These are phyloP conservation scores for Acleris sparsana DNA, from an alignment of 2,888 invertebrate genomes.

Conservation along the genomic window DNA sequence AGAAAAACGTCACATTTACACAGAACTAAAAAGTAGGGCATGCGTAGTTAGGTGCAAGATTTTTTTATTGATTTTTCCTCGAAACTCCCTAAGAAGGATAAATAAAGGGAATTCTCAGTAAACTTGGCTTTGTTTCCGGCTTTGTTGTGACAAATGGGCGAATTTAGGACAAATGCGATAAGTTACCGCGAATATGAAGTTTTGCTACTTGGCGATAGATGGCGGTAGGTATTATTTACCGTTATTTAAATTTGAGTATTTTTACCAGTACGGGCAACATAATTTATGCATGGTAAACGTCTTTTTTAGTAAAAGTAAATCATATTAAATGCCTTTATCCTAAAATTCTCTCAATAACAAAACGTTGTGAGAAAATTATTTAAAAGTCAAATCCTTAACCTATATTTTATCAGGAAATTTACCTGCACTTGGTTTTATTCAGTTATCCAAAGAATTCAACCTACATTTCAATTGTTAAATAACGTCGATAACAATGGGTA, in stretches of 20 bases:
- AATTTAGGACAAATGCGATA: constrained; percentile 64
- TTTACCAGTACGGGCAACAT: not conserved
- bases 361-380: too few relatives aligned
- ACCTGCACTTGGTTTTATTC: too few relatives aligned
- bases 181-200: constrained; percentile 51
- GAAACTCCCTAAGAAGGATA: constrained; percentile 52
- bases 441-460: too few relatives aligned
- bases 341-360: too few relatives aligned
- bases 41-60: constrained; percentile 58
- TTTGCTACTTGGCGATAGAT: constrained; percentile 70
- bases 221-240: constrained; percentile 49
- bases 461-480: too few relatives aligned
- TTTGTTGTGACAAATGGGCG: constrained; percentile 57
- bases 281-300: too few relatives aligned
- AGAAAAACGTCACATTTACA: constrained; percentile 72
- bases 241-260: not conserved
- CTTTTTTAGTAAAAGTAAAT: too few relatives aligned
- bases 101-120: constrained; percentile 43
- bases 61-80: constrained; percentile 64
- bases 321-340: too few relatives aligned
- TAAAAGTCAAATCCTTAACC: too few relatives aligned
- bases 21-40: constrained; percentile 70
- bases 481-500: too few relatives aligned
- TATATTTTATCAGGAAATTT: too few relatives aligned
- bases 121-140: constrained; percentile 35